Base-by-base conservation (phyloP, 1,140 invertebrate genomes). In the Chionoecetes opilio region DNA sequence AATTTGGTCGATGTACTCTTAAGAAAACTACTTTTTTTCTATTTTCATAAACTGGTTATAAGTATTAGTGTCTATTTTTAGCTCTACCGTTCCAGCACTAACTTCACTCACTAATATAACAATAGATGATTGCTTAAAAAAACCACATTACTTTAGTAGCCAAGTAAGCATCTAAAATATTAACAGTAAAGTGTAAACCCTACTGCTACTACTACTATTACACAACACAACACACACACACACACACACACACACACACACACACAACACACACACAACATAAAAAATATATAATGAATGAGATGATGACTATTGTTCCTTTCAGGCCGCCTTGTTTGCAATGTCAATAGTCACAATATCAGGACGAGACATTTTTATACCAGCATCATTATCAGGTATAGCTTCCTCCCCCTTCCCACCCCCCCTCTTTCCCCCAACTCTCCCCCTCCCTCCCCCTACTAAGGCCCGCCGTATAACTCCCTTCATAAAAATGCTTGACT, bases 401-500 rank as follows among this genome's bases (percentile, higher is more conserved):
- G 75, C 11, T 38, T 46, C 37, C n/a, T 82, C n/a, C 82, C 11
- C 21, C 53, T 32, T 32, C 82, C n/a, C n/a, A 35, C 11, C 21
- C 53, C 63, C 53, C 82, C n/a, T 31, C 32, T 38, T 29, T 26
- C 75, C 17, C 21, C 6, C 35, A 9, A 9, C 31, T 11, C 84
- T 31, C 14, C 84, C n/a, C 32, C 38, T 9, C 82, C 92, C n/a
- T 29, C 26, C 32, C 32, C 31, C 90, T 17, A 21, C 91, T 37
- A 53, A 53, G 46, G 46, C 46, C 75, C 31, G 32, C 11, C 63
- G 53, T 53, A n/a, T n/a, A 26, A 82, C 29, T n/a, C 46, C 75
- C 75, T 29, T n/a, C 82, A 38, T 26, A 92, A 92, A 82, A 84
- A 92, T 41, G 38, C 91, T 92, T 85, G 75, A 92, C 92, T 93